A percentile compares a stretch with the other conserved stretches of the same genome.
These are phyloP conservation scores for Hyles lineata DNA, from an alignment of 2,888 invertebrate species.

Conservation along the genomic window DNA sequence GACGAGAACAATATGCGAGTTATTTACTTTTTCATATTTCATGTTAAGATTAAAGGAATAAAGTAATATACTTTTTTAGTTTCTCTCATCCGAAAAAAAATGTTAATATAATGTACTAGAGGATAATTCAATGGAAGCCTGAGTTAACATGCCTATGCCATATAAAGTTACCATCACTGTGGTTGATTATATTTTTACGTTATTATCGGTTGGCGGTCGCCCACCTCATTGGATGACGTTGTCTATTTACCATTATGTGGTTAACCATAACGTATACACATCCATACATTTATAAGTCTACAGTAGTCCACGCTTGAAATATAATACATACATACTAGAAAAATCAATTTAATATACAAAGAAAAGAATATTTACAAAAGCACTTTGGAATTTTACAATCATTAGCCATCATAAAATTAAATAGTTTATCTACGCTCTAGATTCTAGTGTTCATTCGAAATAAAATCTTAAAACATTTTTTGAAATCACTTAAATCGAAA, in stretches of 20 bases:
- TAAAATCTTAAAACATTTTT: neutral
- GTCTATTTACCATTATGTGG: neutral
- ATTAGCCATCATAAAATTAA: too few species aligned
- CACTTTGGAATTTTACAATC: too few species aligned
- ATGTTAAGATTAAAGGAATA: neutral
- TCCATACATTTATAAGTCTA: neutral
- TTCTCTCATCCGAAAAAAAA: neutral
- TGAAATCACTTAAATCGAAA: neutral
- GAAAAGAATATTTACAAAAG: too few species aligned
- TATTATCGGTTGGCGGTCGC: neutral
- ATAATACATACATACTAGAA: too few species aligned
- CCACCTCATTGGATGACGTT: neutral
- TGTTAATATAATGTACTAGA: neutral
- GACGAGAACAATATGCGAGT: too few species aligned
- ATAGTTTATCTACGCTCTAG: neutral
- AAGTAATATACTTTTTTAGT: neutral
- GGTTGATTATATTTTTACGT: neutral
- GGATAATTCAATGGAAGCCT: conserved; percentile 2
- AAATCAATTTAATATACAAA: too few species aligned
- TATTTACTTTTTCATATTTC: too few species aligned
- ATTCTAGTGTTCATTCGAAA: neutral
- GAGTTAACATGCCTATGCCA: neutral
- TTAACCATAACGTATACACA: neutral
- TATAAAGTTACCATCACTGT: neutral
- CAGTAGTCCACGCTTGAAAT: neutral